These are phyloP conservation scores for Trimorus sp. DNA, from an alignment of 2,888 invertebrate genomes.

Conservation along the genomic window DNA sequence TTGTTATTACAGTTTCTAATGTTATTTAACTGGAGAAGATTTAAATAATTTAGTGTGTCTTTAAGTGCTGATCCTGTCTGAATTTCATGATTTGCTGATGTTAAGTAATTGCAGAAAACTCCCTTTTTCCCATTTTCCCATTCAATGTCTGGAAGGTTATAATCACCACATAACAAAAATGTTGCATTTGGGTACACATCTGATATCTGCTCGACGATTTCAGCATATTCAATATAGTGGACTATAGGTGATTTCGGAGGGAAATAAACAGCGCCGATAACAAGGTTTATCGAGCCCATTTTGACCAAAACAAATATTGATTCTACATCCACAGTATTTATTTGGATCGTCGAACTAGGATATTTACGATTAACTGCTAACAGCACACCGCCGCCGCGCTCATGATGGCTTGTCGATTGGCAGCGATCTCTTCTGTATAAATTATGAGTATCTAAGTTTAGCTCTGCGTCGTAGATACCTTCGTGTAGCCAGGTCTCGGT, in stretches of 20 bases:
- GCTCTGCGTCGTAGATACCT: too few species aligned
- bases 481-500: too few species aligned
- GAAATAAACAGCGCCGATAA: background rate
- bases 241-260: background rate
- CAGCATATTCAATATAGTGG: background rate
- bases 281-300: background rate
- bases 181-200: background rate
- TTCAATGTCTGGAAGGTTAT: background rate
- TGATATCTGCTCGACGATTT: background rate
- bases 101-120: background rate
- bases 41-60: too few species aligned
- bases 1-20: too few species aligned
- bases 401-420: too few species aligned
- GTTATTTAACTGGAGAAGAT: too few species aligned
- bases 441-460: too few species aligned
- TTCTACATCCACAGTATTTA: background rate
- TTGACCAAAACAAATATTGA: background rate
- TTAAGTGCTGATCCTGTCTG: too few species aligned
- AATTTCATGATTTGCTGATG: too few species aligned
- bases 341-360: background rate
- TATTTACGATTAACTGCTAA: too few species aligned
- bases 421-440: too few species aligned
- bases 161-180: constrained; percentile 2
- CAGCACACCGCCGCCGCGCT: too few species aligned
- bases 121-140: background rate